Evolutionary conservation across 2,888 invertebrate genomes (phyloP).

Genomic region (Trichogramma evanescens): DNA sequence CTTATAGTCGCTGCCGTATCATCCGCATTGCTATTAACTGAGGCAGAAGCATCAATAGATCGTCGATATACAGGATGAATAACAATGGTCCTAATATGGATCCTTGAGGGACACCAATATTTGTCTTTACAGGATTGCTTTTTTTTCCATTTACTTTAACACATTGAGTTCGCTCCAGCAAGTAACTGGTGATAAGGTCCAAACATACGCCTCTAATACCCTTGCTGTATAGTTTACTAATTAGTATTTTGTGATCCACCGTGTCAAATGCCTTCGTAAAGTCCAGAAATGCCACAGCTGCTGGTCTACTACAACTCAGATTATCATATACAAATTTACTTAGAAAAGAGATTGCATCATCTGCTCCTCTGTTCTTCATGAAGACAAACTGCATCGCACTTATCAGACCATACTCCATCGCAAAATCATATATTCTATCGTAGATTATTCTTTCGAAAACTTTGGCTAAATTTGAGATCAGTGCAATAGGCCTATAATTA

Average conservation of each 20-base stretch:
- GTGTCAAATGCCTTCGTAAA: slow-evolving; percentile 19
- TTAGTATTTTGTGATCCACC: slow-evolving; percentile 16
- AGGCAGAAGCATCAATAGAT: not conserved
- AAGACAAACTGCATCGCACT: slow-evolving; percentile 19
- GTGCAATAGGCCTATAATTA: slow-evolving; percentile 22
- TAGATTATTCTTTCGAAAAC: slow-evolving; percentile 22
- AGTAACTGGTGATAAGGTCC: slow-evolving; percentile 4
- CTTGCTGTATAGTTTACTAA: slow-evolving; percentile 16
- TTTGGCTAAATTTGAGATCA: slow-evolving; percentile 21
- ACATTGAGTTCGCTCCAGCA: not conserved
- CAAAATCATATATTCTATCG: slow-evolving; percentile 13
- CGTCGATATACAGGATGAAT: slow-evolving; percentile 9
- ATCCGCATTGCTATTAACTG: not conserved
- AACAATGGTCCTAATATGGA: slow-evolving; percentile 9
- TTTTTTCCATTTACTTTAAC: not conserved
- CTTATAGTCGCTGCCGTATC: slow-evolving; percentile 1
- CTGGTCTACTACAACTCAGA: slow-evolving; percentile 14
- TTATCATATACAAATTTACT: slow-evolving; percentile 13
- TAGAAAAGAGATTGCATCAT: slow-evolving; percentile 18
- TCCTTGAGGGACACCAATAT: slow-evolving; percentile 9
- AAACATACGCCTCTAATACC: slow-evolving; percentile 7
- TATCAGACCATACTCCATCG: slow-evolving; percentile 1
- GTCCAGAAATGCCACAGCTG: slow-evolving; percentile 20
- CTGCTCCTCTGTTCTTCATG: slow-evolving; percentile 14
- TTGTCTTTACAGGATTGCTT: not conserved